Percentiles rank a stretch among this genome's conserved stretches.
phyloP scores from a whole-genome alignment of 2,113 vertebrate species.

The Chloroceryle aenea region DNA sequence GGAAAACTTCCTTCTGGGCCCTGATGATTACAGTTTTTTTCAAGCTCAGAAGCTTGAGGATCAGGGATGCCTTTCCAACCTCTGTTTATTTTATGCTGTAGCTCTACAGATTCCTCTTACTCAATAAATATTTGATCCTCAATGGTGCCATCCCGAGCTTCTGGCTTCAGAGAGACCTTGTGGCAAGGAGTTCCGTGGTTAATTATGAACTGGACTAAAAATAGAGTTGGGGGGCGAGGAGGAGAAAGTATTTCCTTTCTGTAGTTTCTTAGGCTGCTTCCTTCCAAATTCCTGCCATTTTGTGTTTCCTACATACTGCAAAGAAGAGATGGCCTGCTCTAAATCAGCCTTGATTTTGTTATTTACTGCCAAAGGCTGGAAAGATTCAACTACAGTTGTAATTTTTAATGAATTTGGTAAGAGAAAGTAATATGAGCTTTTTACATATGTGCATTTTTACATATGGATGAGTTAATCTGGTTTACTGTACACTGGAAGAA shows the following conservation, averaged over 20 bases:
- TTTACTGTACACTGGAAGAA: not conserved
- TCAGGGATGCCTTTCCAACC: not conserved
- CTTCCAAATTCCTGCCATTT: not conserved
- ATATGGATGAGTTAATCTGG: not conserved
- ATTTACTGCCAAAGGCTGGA: not conserved
- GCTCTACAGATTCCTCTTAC: not conserved
- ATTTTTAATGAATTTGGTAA: not conserved
- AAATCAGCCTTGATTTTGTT: not conserved
- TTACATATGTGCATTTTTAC: not conserved
- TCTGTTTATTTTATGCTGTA: not conserved
- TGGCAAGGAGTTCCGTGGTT: not conserved
- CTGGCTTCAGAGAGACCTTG: not conserved
- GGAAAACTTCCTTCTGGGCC: not conserved
- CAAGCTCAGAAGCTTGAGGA: not conserved
- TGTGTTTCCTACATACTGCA: not conserved
- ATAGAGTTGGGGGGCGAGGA: not conserved
- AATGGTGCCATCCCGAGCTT: not conserved
- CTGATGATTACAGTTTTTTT: not conserved
- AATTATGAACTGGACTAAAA: not conserved
- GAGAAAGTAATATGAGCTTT: not conserved
- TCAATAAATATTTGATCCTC: slow-evolving; percentile 15
- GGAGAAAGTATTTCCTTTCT: not conserved
- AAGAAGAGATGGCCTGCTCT: not conserved
- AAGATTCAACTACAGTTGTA: not conserved
- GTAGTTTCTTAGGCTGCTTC: not conserved